A percentile compares a stretch with the other conserved stretches of the same genome.
These are phyloP conservation scores for Pasiphila rectangulata DNA, from an alignment of 2,888 invertebrate species.

Conservation along the genomic window DNA sequence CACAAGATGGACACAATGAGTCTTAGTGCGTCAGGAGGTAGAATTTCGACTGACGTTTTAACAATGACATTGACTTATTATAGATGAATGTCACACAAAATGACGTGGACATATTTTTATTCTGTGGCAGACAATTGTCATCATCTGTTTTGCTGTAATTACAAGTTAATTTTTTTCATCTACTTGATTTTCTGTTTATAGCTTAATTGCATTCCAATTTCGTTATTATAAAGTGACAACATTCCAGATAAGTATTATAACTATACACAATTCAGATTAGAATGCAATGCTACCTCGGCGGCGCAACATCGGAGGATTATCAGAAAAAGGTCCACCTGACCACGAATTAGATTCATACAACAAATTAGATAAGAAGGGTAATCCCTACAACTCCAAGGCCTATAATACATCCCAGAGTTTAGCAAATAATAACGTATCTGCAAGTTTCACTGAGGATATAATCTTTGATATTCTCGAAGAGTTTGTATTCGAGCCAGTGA, in stretches of 20 bases:
- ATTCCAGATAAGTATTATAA: background rate
- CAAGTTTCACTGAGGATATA: slow-evolving; percentile 47
- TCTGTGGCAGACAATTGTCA: background rate
- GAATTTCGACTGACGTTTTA: too few relatives aligned
- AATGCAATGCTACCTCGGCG: slow-evolving; percentile 79
- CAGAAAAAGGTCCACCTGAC: slow-evolving; percentile 58
- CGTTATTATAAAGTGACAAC: background rate
- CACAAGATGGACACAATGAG: too few relatives aligned
- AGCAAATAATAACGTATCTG: slow-evolving; percentile 26
- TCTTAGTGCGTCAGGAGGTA: too few relatives aligned
- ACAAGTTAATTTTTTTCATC: background rate
- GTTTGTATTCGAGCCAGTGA: slow-evolving; percentile 77
- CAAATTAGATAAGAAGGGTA: slow-evolving; percentile 74
- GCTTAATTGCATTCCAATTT: background rate
- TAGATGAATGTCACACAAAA: background rate
- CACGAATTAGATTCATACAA: slow-evolving; percentile 62
- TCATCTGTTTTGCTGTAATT: background rate
- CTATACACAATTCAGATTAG: slow-evolving; percentile 35
- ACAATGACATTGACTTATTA: background rate
- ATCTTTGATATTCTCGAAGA: slow-evolving; percentile 70
- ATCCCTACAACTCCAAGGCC: slow-evolving; percentile 30
- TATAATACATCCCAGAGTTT: slow-evolving; percentile 31
- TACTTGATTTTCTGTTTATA: too few relatives aligned
- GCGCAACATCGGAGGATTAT: slow-evolving; percentile 71
- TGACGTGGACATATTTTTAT: slow-evolving; percentile 6